A percentile compares a stretch with the other conserved stretches of the same genome.
These are phyloP conservation scores for Cyprinus carpio DNA, from an alignment of 2,113 vertebrate genomes.

Conservation along the genomic window DNA sequence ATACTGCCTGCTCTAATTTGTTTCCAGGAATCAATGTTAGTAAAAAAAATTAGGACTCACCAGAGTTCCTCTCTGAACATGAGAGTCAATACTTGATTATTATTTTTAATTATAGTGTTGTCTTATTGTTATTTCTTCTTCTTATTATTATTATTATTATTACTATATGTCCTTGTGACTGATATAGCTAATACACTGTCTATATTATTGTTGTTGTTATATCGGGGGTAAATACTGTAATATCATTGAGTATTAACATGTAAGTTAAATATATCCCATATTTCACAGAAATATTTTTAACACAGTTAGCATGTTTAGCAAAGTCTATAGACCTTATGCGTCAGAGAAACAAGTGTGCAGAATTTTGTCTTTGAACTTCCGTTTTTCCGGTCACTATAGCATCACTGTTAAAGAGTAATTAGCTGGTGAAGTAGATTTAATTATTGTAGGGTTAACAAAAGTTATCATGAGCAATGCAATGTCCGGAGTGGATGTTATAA, in stretches of 20 bases:
- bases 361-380: no score
- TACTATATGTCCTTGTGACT: background rate
- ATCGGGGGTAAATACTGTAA: background rate
- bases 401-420: no score
- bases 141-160: background rate
- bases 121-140: background rate
- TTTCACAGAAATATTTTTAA: background rate
- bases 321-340: background rate
- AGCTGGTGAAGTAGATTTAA: no score
- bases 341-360: background rate
- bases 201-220: background rate
- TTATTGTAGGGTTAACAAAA: no score
- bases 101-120: background rate
- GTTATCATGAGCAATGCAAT: no score
- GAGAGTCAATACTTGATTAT: background rate
- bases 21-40: background rate
- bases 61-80: background rate
- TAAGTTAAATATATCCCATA: background rate
- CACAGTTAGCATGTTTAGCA: background rate
- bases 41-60: background rate
- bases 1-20: slow-evolving; percentile 4
- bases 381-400: no score
- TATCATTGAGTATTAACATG: background rate
- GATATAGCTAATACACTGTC: background rate
- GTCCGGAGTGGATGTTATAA: no score